Evolutionary conservation across 1,140 invertebrate genomes (phyloP).

Genomic region (Nylanderia fulva): DNA sequence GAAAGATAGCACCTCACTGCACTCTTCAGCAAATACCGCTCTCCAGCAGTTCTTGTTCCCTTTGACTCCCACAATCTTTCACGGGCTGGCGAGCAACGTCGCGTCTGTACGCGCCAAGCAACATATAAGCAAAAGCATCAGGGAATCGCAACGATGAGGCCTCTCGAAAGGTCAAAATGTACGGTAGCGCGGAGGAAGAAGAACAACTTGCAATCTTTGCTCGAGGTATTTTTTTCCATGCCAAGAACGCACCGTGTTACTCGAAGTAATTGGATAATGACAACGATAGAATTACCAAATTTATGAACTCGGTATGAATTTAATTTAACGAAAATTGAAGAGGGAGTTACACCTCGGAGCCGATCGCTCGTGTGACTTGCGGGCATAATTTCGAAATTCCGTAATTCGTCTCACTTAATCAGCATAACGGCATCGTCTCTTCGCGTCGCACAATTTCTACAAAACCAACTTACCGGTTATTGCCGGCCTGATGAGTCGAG

Average conservation of each 20-base stretch:
- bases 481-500: conserved; percentile 11
- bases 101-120: conserved; percentile 27
- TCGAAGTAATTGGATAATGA: conserved; percentile 61
- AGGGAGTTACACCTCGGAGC: background rate
- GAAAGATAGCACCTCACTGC: background rate
- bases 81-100: conserved; percentile 20
- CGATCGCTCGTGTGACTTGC: conserved; percentile 24
- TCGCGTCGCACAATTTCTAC: conserved; percentile 22
- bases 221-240: background rate
- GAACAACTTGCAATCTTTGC: background rate
- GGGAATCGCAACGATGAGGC: conserved; percentile 29
- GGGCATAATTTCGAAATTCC: conserved; percentile 52
- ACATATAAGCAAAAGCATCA: conserved; percentile 28
- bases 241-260: background rate
- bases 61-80: conserved; percentile 59
- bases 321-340: conserved; percentile 52
- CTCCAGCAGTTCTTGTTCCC: conserved; percentile 51
- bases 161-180: conserved; percentile 36
- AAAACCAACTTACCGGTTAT: conserved; percentile 30
- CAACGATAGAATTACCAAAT: conserved; percentile 42
- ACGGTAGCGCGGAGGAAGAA: background rate
- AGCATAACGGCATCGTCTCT: conserved; percentile 45
- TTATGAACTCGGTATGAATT: conserved; percentile 39
- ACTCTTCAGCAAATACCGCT: conserved; percentile 36
- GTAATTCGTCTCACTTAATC: conserved; percentile 58